Conservation (phyloP, 2,113 vertebrate genomes). For the Dasyurus viverrinus region DNA sequence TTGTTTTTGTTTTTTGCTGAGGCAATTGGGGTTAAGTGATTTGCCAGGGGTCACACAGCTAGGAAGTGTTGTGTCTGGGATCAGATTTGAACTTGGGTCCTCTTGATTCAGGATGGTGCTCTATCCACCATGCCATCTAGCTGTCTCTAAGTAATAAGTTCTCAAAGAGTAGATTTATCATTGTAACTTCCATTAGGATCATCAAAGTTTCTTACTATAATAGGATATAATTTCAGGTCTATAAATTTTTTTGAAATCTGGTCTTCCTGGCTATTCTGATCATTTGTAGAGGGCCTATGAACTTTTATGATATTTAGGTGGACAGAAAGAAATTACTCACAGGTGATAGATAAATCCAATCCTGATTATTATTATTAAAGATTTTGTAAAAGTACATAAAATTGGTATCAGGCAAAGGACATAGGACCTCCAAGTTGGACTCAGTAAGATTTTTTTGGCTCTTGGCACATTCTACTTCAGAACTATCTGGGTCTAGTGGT, state of each 20-base stretch:
- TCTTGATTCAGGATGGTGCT: no score
- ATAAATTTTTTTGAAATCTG: neutral
- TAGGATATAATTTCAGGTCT: neutral
- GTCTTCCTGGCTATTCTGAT: neutral
- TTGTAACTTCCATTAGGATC: neutral
- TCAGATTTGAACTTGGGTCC: no score
- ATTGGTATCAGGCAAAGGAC: neutral
- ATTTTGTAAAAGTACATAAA: neutral
- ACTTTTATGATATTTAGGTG: neutral
- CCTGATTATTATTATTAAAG: neutral
- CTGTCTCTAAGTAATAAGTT: neutral
- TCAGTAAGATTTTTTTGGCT: neutral
- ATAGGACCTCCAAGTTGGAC: neutral
- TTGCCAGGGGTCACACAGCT: no score
- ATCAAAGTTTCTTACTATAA: neutral
- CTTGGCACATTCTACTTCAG: neutral
- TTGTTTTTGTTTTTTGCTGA: neutral
- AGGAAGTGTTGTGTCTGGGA: no score
- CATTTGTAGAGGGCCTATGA: neutral
- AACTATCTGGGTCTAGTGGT: no score
- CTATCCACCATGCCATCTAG: no score
- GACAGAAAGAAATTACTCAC: neutral
- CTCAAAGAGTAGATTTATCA: neutral
- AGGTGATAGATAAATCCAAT: neutral
- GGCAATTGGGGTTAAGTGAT: no score